Conservation (phyloP, 1,140 invertebrate species). For the Mycetomoellerius zeteki region DNA sequence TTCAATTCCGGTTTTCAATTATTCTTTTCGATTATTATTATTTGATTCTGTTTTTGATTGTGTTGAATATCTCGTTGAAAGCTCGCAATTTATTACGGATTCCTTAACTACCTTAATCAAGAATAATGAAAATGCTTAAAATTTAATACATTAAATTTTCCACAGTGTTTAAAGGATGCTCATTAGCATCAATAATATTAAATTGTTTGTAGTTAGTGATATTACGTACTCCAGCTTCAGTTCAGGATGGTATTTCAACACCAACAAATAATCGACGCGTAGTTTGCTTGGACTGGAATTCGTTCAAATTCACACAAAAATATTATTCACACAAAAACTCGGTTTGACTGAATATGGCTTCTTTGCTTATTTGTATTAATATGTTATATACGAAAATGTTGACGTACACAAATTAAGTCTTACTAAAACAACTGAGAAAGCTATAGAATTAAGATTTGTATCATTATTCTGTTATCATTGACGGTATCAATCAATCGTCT, state of each 20-base stretch:
- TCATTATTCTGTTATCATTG: not conserved
- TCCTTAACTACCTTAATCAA: not conserved
- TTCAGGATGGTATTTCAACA: too few relatives aligned
- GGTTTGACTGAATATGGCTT: too few relatives aligned
- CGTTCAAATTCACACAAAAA: too few relatives aligned
- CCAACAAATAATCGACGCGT: too few relatives aligned
- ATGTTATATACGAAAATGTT: not conserved
- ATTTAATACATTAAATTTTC: not conserved
- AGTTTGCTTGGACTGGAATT: too few relatives aligned
- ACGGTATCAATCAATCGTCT: not conserved
- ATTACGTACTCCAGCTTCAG: too few relatives aligned
- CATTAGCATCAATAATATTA: too few relatives aligned
- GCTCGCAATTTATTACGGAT: not conserved
- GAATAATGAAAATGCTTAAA: not conserved
- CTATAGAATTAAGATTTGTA: not conserved
- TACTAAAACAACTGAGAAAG: not conserved
- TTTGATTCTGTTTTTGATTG: not conserved
- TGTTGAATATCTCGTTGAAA: not conserved
- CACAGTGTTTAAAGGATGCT: too few relatives aligned
- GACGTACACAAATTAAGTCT: not conserved
- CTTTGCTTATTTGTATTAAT: not conserved
- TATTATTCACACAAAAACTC: too few relatives aligned
- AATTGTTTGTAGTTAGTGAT: too few relatives aligned
- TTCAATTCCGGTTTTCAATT: not conserved
- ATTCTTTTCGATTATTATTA: conserved; percentile 10